Evolutionary conservation across 1,140 invertebrate genomes (phyloP), one percentile per base, ranked within the genome.

Genomic region (Listronotus bonariensis): DNA sequence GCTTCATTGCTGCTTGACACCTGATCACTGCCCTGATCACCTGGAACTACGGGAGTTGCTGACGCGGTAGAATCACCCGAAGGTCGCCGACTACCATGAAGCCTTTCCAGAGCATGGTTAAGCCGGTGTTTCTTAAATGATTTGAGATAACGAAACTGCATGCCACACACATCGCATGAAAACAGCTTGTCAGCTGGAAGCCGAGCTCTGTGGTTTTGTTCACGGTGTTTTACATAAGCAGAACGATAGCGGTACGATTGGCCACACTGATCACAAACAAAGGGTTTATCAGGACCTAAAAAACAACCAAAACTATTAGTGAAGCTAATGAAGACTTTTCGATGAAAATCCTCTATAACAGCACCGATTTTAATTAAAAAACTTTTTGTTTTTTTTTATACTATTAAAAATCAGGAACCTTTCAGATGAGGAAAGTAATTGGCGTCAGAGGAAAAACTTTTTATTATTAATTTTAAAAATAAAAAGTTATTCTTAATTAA

Each of bases 241-340:
- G 91, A 93, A 46, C 92, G 84, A 74, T 94, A 94, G 66, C 91
- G 86, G 78, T 95, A 95, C 71, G 90, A 91, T 72, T 95, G 92
- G 8, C 92, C 92, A 78, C 92, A 95, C 73, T 93, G 91, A 72
- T 93, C 91, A 80, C 92, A 95, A 9, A 92, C 91, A 80, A 93
- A 93, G n/a, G 92, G 91, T 73, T 93, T 95, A 76, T 93, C 92
- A 69, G 74, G 83, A 82, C 31, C 77, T 60, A 3, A 14, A 7
- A 45, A 43, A 14, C n/a, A 26, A 26, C 20, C 2, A 26, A 26
- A 26, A 26, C 5, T 26, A 26, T 26, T n/a, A n/a, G n/a, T n/a
- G n/a, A n/a, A n/a, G n/a, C n/a, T n/a, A n/a, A n/a, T n/a, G n/a
- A n/a, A n/a, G n/a, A n/a, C n/a, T n/a, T n/a, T n/a, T n/a, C n/a